phyloP scores from a whole-genome alignment of 2,888 invertebrate species.

The Ennomos erosarius region DNA sequence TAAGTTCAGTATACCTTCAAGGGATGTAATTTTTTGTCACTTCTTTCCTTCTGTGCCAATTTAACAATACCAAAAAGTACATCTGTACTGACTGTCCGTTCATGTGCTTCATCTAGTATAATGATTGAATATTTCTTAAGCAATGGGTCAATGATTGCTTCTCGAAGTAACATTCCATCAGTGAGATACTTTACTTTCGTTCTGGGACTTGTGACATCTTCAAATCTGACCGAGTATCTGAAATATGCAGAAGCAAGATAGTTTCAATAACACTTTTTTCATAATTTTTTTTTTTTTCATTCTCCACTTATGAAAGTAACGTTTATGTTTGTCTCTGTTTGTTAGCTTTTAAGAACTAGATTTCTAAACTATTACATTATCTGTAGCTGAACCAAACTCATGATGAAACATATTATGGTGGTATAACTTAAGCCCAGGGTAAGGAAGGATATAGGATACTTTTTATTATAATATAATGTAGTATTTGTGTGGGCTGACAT shows the following conservation, averaged over 20 bases:
- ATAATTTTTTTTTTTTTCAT: too few species aligned
- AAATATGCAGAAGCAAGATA: constrained; percentile 34
- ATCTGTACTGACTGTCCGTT: constrained; percentile 97
- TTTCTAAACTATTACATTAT: too few species aligned
- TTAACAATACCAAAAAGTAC: constrained; percentile 97
- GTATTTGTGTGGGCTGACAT: too few species aligned
- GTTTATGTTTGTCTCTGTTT: too few species aligned
- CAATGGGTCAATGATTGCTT: constrained; percentile 92
- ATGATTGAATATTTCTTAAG: constrained; percentile 92
- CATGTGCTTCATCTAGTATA: constrained; percentile 98
- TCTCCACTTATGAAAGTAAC: too few species aligned
- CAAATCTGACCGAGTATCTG: constrained; percentile 95
- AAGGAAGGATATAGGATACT: too few species aligned
- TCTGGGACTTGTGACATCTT: constrained; percentile 91
- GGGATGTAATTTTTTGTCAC: constrained; percentile 82
- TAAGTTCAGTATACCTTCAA: constrained; percentile 85
- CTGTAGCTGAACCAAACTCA: too few species aligned
- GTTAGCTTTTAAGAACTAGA: too few species aligned
- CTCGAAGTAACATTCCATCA: constrained; percentile 96
- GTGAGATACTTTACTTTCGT: constrained; percentile 97
- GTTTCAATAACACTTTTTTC: background rate
- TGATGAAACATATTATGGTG: too few species aligned
- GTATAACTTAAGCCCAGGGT: too few species aligned
- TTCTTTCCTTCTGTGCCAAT: constrained; percentile 91
- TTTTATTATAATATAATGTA: too few species aligned